phyloP scores from a whole-genome alignment of 2,888 invertebrate genomes.

The Pseudococcus longispinus region DNA sequence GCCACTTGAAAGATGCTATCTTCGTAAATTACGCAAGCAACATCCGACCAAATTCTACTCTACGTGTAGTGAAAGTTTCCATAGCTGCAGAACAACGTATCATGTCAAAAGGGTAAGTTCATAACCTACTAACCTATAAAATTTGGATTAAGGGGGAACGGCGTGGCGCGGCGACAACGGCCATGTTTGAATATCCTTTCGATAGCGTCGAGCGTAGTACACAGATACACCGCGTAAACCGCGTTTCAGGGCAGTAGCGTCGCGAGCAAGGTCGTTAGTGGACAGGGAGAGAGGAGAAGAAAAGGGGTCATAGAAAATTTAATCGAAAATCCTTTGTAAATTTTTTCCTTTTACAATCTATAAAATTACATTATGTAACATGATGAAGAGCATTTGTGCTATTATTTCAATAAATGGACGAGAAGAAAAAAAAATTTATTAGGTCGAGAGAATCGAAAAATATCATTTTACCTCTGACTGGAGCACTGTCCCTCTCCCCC shows the following conservation, averaged over 20 bases:
- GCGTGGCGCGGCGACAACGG: background rate
- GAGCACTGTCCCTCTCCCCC: too few species aligned
- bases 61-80: slow-evolving; percentile 16
- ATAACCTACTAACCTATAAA: slow-evolving; percentile 42
- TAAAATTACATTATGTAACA: background rate
- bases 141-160: background rate
- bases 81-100: background rate
- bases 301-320: background rate
- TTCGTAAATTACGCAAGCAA: background rate
- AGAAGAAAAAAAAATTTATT: too few species aligned
- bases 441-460: too few species aligned
- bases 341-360: background rate
- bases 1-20: background rate
- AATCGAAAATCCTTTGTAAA: background rate
- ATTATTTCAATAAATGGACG: too few species aligned
- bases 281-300: background rate
- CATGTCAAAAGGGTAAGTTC: slow-evolving; percentile 40
- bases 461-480: too few species aligned
- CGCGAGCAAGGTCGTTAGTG: background rate
- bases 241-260: background rate
- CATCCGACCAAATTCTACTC: slow-evolving; percentile 21
- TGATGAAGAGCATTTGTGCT: background rate
- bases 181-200: slow-evolving; percentile 17
- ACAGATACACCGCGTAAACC: background rate
- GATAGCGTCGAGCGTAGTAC: background rate